Evolutionary conservation across 2,797 vertebrate species (phyloP), one percentile per base, ranked within the genome.

Genomic region (Xenentodon cancila): DNA sequence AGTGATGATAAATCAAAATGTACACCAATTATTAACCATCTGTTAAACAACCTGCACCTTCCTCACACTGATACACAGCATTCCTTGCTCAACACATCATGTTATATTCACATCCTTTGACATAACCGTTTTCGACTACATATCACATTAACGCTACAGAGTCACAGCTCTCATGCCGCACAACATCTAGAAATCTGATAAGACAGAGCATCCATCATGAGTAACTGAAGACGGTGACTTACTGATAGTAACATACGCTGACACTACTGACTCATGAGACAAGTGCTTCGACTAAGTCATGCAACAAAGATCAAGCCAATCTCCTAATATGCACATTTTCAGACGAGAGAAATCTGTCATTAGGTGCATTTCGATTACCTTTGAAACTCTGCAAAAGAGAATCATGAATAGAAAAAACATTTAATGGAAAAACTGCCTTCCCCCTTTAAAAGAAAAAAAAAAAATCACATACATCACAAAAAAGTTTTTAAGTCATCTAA

Each of bases 101-200:
- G 30, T 53, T 54, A 25, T 25, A 25, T 59, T 69, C 73, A 73
- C 70, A 72, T 77, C 72, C 63, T 76, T 72, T 72, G 64, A 45
- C 46, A 47, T 43, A 47, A 43, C 40, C 50, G 17, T 72, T 59
- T 67, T 45, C 55, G 70, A 56, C 53, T 51, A 54, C 34, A 51
- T 40, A 60, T 64, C 64, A 70, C 65, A 65, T 72, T 46, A 77
- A 76, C 64, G 61, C 65, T 25, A 21, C 53, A 68, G 48, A 53
- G 58, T 64, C 68, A 44, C 0, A 4, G 46, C 37, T 66, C 52
- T 77, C n/a, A 19, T 5, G 43, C 51, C 45, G 52, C 42, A 57
- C 52, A 64, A 79, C 64, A 62, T 56, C 9, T 20, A 59, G 71
- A 80, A 80, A 82, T 77, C 58, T 66, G 71, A 84, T 76, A 56